Base-by-base conservation (phyloP, 2,113 vertebrate species). In the Poecilia latipinna region DNA sequence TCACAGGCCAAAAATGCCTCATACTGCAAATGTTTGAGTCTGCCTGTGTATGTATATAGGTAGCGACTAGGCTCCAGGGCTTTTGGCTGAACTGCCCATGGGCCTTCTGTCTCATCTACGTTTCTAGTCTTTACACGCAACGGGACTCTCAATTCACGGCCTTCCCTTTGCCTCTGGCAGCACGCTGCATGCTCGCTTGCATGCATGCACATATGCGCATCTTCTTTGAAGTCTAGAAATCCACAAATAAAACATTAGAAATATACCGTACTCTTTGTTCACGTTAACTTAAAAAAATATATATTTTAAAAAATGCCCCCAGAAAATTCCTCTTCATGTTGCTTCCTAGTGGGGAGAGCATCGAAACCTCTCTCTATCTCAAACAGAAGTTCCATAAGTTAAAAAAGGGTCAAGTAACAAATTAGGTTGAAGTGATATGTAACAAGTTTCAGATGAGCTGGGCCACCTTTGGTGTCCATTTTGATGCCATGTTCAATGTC, bases 81-180 rank as follows among this genome's bases (percentile, higher is more conserved):
- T 83, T 78, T 81, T 81, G 87, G 75, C 82, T 86, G 85, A 90
- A 86, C 76, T 72, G 86, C 85, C 89, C 75, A 86, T 87, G 82
- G 88, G 89, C 86, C 84, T 88, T 90, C 85, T 88, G 82, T 87
- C 88, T 91, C 84, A 83, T 91, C 88, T 79, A 63, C 75, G 77
- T 77, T 78, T 89, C 73, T 74, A 44, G 79, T 84, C 77, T 91
- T 84, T 82, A 74, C 87, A 89, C 84, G 81, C 91, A 78, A 90
- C 1, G 78, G 90, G 89, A 89, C 86, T 80, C 85, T 87, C 87
- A 86, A 88, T 69, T 77, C 84, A 84, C 74, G 42, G 86, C 72
- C 78, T 86, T 85, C 79, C 64, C 35, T 75, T 72, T n/a, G 91
- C 90, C 90, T 85, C 72, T 76, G 82, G 92, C 88, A 67, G 69